Evolutionary conservation across 2,797 vertebrate genomes (phyloP).

Genomic region (Liasis olivaceus): DNA sequence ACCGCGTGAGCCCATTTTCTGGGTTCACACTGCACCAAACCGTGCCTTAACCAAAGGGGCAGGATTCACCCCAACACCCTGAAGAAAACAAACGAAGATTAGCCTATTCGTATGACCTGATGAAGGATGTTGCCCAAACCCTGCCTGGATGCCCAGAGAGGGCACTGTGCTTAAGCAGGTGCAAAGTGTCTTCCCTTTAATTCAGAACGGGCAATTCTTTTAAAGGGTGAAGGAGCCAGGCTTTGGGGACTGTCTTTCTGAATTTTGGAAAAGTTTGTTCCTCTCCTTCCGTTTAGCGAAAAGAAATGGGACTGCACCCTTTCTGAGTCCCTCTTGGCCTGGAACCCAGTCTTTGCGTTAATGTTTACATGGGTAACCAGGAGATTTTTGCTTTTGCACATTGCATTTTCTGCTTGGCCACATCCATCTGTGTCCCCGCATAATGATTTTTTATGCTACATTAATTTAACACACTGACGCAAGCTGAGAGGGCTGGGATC

Average conservation of each 20-base stretch:
- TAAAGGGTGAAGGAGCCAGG: not conserved
- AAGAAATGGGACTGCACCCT: fast-evolving
- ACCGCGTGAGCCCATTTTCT: not conserved
- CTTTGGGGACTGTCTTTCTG: not conserved
- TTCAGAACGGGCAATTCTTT: not conserved
- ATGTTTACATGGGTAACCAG: constrained; percentile 69
- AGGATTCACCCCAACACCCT: not conserved
- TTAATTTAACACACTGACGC: constrained; percentile 83
- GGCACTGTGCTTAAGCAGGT: not conserved
- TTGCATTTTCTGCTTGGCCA: constrained; percentile 80
- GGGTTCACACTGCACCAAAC: not conserved
- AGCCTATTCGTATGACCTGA: not conserved
- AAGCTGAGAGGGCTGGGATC: constrained; percentile 77
- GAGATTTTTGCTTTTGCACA: constrained; percentile 67
- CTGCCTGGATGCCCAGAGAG: not conserved
- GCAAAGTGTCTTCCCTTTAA: not conserved
- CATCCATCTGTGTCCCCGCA: constrained; percentile 83
- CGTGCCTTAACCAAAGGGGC: not conserved
- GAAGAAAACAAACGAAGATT: not conserved
- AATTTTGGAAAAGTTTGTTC: not conserved
- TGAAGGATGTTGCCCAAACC: not conserved
- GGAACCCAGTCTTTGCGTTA: constrained; percentile 54
- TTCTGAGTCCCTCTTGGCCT: constrained; percentile 29
- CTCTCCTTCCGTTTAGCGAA: not conserved
- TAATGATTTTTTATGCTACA: constrained; percentile 87